phyloP scores from a whole-genome alignment of 2,888 invertebrate genomes.

The Amiota minor region DNA sequence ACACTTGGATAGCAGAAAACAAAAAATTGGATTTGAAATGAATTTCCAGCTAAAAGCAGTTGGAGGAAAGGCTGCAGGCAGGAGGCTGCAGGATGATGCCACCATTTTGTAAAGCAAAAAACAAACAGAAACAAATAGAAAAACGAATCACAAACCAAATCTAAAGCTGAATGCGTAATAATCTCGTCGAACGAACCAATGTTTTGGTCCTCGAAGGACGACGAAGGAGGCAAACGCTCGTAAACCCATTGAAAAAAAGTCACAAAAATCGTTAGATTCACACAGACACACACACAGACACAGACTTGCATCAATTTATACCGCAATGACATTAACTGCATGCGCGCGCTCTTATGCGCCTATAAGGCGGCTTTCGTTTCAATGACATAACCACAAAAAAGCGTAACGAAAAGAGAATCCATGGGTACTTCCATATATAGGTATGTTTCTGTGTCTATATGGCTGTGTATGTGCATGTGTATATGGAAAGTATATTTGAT shows the following conservation, averaged over 20 bases:
- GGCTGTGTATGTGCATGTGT: slow-evolving; percentile 2
- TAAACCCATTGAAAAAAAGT: neutral
- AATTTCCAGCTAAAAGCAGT: no score
- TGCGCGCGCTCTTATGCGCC: slow-evolving; percentile 17
- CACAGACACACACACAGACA: slow-evolving; percentile 29
- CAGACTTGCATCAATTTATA: neutral
- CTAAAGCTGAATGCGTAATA: slow-evolving; percentile 47
- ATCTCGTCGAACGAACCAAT: slow-evolving; percentile 24
- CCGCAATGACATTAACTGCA: slow-evolving; percentile 28
- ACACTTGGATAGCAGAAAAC: no score
- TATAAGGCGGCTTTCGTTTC: slow-evolving; percentile 26
- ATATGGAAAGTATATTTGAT: slow-evolving; percentile 48
- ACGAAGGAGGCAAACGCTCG: neutral
- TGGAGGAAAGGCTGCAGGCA: slow-evolving; percentile 6
- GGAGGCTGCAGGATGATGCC: neutral
- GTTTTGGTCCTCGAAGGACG: neutral
- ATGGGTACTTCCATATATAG: slow-evolving; percentile 9
- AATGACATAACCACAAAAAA: slow-evolving; percentile 32
- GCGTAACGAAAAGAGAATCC: neutral
- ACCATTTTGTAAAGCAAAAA: slow-evolving; percentile 6
- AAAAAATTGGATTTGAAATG: no score
- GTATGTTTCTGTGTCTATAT: slow-evolving; percentile 17
- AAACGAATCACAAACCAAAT: slow-evolving; percentile 6
- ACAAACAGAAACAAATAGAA: neutral
- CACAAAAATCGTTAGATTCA: neutral